These are phyloP conservation scores for Lacanobia oleracea DNA, from an alignment of 2,888 invertebrate species.

Conservation along the genomic window DNA sequence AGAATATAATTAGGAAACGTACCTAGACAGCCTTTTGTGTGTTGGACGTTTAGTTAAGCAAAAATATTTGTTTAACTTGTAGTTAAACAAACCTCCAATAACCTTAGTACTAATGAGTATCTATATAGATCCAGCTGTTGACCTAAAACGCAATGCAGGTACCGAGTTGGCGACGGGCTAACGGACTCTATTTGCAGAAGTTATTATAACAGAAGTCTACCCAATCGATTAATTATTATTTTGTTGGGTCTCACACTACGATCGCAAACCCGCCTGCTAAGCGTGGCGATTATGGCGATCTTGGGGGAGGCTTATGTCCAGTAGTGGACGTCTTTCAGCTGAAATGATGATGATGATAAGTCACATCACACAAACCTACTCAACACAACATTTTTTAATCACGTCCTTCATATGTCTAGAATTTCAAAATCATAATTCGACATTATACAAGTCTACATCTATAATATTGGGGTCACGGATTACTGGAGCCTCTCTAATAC, in stretches of 20 bases:
- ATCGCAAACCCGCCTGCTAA: too few relatives aligned
- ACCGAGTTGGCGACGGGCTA: slow-evolving; percentile 5
- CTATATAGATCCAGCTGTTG: not conserved
- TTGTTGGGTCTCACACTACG: too few relatives aligned
- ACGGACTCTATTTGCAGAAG: slow-evolving; percentile 22
- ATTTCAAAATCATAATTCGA: not conserved
- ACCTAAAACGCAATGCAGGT: slow-evolving; percentile 32
- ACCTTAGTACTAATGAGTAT: not conserved
- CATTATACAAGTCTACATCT: slow-evolving; percentile 13
- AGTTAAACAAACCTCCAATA: not conserved
- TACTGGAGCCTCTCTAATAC: not conserved
- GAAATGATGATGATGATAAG: too few relatives aligned
- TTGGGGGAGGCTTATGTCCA: too few relatives aligned
- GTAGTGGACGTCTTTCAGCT: too few relatives aligned
- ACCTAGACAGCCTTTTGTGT: not conserved
- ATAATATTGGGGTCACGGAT: slow-evolving; percentile 16
- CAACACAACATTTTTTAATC: not conserved
- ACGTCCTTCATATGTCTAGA: not conserved
- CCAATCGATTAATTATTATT: not conserved
- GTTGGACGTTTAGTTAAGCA: not conserved
- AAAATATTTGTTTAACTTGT: too few relatives aligned
- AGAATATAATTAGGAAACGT: not conserved
- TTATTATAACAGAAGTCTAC: slow-evolving; percentile 12
- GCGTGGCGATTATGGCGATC: too few relatives aligned
- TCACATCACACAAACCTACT: not conserved